These are phyloP conservation scores for Mellilla xanthometata DNA, from an alignment of 2,888 invertebrate genomes.

Conservation along the genomic window DNA sequence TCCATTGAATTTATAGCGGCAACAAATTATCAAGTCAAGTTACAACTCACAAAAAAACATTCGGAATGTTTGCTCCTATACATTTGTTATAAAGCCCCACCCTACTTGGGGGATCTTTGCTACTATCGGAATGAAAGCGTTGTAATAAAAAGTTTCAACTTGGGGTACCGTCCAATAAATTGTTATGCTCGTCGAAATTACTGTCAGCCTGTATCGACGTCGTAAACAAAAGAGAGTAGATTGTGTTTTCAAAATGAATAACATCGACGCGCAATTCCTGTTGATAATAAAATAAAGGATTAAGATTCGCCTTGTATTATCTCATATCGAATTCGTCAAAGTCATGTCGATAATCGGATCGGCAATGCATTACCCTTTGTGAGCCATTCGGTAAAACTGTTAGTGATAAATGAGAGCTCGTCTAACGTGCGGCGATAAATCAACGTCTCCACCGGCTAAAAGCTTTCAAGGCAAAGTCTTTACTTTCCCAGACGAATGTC, in stretches of 20 bases:
- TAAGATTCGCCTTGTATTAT: constrained; percentile 36
- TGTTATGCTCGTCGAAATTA: constrained; percentile 36
- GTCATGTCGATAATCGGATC: constrained; percentile 62
- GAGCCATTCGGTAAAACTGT: constrained; percentile 59
- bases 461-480: constrained; percentile 42
- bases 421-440: constrained; percentile 63
- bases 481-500: constrained; percentile 34
- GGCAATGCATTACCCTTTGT: constrained; percentile 60
- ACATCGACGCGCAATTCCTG: constrained; percentile 20
- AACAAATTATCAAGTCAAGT: constrained; percentile 44
- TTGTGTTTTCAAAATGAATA: background rate
- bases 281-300: constrained; percentile 7
- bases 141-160: constrained; percentile 45
- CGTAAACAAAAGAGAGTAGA: constrained; percentile 18
- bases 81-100: constrained; percentile 30
- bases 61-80: constrained; percentile 39
- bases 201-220: constrained; percentile 31
- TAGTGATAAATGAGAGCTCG: constrained; percentile 65
- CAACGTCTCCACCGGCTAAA: constrained; percentile 53
- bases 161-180: constrained; percentile 41
- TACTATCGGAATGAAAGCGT: constrained; percentile 36
- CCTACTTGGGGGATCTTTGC: constrained; percentile 32
- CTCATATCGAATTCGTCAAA: constrained; percentile 55
- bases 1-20: constrained; percentile 45
- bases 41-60: constrained; percentile 30